These are phyloP conservation scores for Drosophila dunni DNA, from an alignment of 1,140 invertebrate species.

Conservation along the genomic window DNA sequence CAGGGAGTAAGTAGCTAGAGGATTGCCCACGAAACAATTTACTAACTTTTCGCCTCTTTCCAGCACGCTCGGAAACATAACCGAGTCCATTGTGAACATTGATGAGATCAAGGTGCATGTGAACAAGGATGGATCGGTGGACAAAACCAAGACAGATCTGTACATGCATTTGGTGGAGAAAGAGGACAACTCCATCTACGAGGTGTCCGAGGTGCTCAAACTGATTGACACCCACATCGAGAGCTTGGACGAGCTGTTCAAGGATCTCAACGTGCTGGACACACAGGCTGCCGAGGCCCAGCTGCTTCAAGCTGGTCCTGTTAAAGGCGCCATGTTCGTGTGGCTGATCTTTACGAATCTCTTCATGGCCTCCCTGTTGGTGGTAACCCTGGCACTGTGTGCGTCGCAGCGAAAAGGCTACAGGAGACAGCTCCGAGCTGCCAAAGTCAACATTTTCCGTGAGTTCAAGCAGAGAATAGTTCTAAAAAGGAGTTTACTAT, in stretches of 20 bases:
- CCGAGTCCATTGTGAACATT: slow-evolving; percentile 95
- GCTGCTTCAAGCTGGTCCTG: slow-evolving; percentile 85
- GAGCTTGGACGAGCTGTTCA: slow-evolving; percentile 94
- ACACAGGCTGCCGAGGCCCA: slow-evolving; percentile 92
- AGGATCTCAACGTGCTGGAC: slow-evolving; percentile 95
- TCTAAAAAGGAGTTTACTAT: not conserved
- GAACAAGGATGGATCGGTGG: slow-evolving; percentile 95
- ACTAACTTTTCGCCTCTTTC: not conserved
- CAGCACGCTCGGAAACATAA: slow-evolving; percentile 92
- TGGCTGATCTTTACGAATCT: slow-evolving; percentile 93
- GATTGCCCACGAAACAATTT: accelerated
- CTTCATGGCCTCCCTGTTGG: slow-evolving; percentile 91
- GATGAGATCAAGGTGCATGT: slow-evolving; percentile 97
- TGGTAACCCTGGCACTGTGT: slow-evolving; percentile 92
- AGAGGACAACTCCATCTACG: slow-evolving; percentile 95
- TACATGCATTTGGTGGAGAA: slow-evolving; percentile 96
- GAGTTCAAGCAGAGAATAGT: slow-evolving; percentile 73
- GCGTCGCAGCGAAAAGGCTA: slow-evolving; percentile 93
- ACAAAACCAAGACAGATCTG: slow-evolving; percentile 96
- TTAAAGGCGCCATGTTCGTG: slow-evolving; percentile 87
- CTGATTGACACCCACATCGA: slow-evolving; percentile 96
- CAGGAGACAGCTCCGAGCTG: slow-evolving; percentile 94
- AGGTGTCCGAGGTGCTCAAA: slow-evolving; percentile 92
- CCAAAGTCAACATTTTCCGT: slow-evolving; percentile 96
- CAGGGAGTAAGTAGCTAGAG: slow-evolving; percentile 88